phyloP scores from a whole-genome alignment of 2,888 invertebrate species.

The Drosophila borealis region DNA sequence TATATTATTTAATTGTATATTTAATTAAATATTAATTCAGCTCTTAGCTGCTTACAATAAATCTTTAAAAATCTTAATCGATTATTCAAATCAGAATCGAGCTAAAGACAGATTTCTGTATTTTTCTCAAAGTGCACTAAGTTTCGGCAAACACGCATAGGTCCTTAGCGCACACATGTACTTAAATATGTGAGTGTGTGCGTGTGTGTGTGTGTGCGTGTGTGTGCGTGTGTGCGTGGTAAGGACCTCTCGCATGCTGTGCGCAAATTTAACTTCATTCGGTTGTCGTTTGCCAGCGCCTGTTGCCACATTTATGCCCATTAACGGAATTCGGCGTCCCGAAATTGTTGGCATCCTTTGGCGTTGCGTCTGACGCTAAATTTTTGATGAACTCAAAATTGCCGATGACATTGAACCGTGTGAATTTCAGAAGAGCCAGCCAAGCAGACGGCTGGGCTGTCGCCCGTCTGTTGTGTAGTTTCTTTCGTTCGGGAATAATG shows the following conservation, averaged over 20 bases:
- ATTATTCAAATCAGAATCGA: neutral
- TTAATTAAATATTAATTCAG: too few species aligned
- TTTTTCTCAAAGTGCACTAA: constrained; percentile 34
- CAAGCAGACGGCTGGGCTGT: neutral
- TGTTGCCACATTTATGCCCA: constrained; percentile 69
- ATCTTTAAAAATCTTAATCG: neutral
- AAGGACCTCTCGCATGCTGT: constrained; percentile 26
- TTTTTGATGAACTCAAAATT: constrained; percentile 75
- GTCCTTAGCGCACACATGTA: neutral
- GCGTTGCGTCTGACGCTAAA: constrained; percentile 49
- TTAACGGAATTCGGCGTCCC: constrained; percentile 62
- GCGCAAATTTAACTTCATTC: constrained; percentile 62
- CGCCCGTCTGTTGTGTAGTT: neutral
- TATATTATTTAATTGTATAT: too few species aligned
- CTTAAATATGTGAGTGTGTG: neutral
- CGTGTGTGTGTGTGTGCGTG: neutral
- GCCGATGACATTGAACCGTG: constrained; percentile 69
- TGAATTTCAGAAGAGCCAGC: constrained; percentile 39
- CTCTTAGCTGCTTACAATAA: neutral
- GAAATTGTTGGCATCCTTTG: constrained; percentile 56
- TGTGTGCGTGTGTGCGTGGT: constrained; percentile 1
- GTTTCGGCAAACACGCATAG: constrained; percentile 28
- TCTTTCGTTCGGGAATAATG: constrained; percentile 31
- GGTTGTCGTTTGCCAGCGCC: constrained; percentile 59
- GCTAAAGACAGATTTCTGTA: neutral